phyloP scores from a whole-genome alignment of 2,888 invertebrate genomes.

The Oeneis ivallda region DNA sequence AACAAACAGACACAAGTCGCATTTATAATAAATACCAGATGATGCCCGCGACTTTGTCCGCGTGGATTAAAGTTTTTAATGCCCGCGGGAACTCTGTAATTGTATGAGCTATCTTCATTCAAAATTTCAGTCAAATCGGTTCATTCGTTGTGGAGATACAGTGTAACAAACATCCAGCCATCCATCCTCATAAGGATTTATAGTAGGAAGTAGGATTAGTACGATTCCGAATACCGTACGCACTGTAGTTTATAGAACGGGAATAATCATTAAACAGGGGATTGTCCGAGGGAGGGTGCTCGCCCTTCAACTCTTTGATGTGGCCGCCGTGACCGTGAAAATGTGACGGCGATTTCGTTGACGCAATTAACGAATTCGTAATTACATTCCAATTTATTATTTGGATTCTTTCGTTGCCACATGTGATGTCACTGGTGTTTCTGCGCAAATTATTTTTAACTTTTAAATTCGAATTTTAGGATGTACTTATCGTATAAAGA shows the following conservation, averaged over 20 bases:
- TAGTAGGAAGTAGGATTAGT: neutral
- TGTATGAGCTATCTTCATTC: no score
- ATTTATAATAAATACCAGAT: no score
- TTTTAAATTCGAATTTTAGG: neutral
- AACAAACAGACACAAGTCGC: no score
- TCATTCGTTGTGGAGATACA: no score
- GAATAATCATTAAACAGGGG: conserved; percentile 46
- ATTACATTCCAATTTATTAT: conserved; percentile 40
- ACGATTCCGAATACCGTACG: conserved; percentile 23
- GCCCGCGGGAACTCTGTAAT: no score
- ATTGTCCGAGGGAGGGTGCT: conserved; percentile 53
- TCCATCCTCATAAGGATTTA: no score
- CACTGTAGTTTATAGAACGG: conserved; percentile 43
- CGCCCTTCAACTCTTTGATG: conserved; percentile 72
- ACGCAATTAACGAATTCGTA: conserved; percentile 58
- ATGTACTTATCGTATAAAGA: no score
- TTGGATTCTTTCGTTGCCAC: conserved; percentile 25
- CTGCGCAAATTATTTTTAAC: neutral
- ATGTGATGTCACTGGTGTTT: conserved; percentile 9
- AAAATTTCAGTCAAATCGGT: no score
- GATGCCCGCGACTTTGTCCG: no score
- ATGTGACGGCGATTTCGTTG: conserved; percentile 69
- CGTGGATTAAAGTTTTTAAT: no score
- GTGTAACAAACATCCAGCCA: no score
- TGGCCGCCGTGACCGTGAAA: conserved; percentile 76